Base-by-base conservation (phyloP, 2,888 invertebrate genomes). In the Pseudeuparius sepicola region DNA sequence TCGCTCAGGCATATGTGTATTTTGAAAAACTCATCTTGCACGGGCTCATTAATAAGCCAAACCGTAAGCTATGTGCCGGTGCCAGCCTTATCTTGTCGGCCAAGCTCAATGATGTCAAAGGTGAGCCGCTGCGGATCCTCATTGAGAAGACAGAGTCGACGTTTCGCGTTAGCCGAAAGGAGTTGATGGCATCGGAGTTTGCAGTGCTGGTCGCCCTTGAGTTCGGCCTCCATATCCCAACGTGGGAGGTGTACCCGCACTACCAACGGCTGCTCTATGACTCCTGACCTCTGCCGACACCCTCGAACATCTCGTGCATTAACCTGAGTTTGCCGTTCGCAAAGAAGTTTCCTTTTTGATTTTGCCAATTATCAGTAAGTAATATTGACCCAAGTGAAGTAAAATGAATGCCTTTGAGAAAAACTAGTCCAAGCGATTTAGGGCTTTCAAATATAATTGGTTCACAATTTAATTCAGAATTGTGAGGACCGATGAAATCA, bases 1-100 rank as follows among this genome's bases (percentile, higher is more conserved):
- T 97, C 11, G 94, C 97, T 11, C 92, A 93, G 60, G 87, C 94
- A 0, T 96, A 92, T 57, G 96, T 96, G n/a, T 97, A 92, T 65
- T 97, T 96, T 63, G 97, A 98, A 61, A 93, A 93, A 60, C 68
- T 97, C 34, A 92, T 97, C 48, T 68, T 94, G 31, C 84, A 85
- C 46, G 84, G 86, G 56, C 67, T 93, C 40, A 88, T 97, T 31
- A 93, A 90, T 55, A 98, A 97, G 63, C 81, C 80, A 56, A 97
- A 97, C 58, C 73, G 97, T 27, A 97, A 96, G 64, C 67, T 93
- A 38, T 93, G 93, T 59, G 94, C 96, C 10, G 96, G 92, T 24
- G 92, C 94, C 9, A 92, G 94, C 60, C 68, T 98, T 35, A 65
- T 97, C 39, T 68, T 98, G 9, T 88, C 96, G 20, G 92, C 96